A percentile compares a stretch with the other conserved stretches of the same genome.
phyloP scores from a whole-genome alignment of 1,140 invertebrate genomes.

The Drosophila lowei region DNA sequence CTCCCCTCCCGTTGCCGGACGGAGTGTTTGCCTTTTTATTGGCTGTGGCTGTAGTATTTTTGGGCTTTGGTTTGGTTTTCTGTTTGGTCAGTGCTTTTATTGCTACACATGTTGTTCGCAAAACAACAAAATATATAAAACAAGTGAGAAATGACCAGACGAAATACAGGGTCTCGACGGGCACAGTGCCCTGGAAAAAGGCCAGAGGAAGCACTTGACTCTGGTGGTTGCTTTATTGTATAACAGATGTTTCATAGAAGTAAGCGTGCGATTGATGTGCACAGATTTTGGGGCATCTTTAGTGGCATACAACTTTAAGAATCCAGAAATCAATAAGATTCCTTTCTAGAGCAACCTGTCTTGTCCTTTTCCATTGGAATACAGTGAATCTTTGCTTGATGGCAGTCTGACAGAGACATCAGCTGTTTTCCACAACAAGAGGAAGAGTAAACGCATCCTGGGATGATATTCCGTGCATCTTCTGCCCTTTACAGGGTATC shows the following conservation, averaged over 20 bases:
- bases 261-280: neutral
- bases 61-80: constrained; percentile 44
- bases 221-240: no score
- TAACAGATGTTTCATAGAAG: no score
- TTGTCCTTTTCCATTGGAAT: no score
- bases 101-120: constrained; percentile 77
- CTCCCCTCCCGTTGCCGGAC: neutral
- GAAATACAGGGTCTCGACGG: constrained; percentile 4
- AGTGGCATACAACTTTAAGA: no score
- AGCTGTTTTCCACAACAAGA: no score
- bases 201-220: no score
- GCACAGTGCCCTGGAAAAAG: neutral
- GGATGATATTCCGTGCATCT: no score
- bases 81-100: constrained; percentile 71
- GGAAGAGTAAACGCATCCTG: no score
- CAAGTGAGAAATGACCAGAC: constrained; percentile 22
- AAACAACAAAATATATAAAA: constrained; percentile 54
- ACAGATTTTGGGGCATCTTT: neutral
- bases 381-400: no score
- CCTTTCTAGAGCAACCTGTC: no score
- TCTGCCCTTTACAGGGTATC: constrained; percentile 12
- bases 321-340: no score
- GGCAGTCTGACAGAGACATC: no score
- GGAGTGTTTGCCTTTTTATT: constrained; percentile 51
- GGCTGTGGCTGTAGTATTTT: constrained; percentile 55